Percentiles rank a stretch among this genome's conserved stretches.
These are phyloP conservation scores for Sinella curviseta DNA, from an alignment of 1,140 invertebrate species.

Conservation along the genomic window DNA sequence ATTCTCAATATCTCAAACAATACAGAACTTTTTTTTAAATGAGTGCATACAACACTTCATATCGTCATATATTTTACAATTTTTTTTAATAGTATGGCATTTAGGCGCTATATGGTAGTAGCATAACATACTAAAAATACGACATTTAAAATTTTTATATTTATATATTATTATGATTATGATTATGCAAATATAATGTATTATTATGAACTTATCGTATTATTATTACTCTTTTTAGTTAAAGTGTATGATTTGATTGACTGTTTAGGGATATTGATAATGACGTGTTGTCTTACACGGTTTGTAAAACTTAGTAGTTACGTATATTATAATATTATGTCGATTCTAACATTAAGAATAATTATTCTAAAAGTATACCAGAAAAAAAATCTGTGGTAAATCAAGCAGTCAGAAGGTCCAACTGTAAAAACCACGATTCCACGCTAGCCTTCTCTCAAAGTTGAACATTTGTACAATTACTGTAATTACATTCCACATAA, in stretches of 20 bases:
- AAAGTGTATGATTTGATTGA: not conserved
- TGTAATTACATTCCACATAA: slow-evolving; percentile 16
- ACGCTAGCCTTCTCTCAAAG: not conserved
- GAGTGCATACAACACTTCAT: not conserved
- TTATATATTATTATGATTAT: not conserved
- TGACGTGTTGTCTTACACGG: not conserved
- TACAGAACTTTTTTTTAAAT: not conserved
- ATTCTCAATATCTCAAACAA: not conserved
- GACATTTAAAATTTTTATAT: not conserved
- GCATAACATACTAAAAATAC: not conserved
- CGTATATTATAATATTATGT: not conserved
- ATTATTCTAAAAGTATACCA: not conserved
- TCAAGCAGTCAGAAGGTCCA: not conserved
- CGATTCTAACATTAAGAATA: not conserved
- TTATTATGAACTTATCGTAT: too few relatives aligned
- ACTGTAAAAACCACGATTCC: slow-evolving; percentile 11
- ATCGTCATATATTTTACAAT: not conserved
- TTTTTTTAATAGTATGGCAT: not conserved
- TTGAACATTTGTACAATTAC: slow-evolving; percentile 19
- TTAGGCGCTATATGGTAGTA: not conserved
- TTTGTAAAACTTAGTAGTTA: not conserved
- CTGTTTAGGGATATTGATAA: not conserved
- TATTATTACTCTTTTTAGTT: too few relatives aligned
- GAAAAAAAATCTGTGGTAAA: not conserved
- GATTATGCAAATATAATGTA: too few relatives aligned